These are phyloP conservation scores for Drosophila tropicalis DNA, from an alignment of 1,140 invertebrate genomes.

Conservation along the genomic window DNA sequence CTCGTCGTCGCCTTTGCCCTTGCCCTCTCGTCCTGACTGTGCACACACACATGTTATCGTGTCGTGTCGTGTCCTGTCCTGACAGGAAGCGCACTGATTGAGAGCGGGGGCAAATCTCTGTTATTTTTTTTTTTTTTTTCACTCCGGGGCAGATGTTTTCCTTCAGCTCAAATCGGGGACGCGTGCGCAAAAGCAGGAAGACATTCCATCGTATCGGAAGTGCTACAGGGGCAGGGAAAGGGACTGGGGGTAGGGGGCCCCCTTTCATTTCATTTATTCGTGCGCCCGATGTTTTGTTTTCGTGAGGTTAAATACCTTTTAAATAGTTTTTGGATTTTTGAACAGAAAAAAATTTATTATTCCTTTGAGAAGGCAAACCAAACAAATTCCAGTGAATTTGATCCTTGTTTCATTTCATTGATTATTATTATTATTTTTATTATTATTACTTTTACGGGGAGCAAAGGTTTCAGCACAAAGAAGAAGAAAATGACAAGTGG, in stretches of 20 bases:
- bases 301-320: slow-evolving; percentile 26
- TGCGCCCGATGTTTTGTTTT: slow-evolving; percentile 19
- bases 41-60: slow-evolving; percentile 55
- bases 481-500: slow-evolving; percentile 37
- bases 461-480: neutral
- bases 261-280: neutral
- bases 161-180: slow-evolving; percentile 28
- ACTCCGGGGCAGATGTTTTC: slow-evolving; percentile 72
- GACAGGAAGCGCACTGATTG: slow-evolving; percentile 79
- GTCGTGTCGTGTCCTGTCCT: slow-evolving; percentile 39
- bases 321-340: slow-evolving; percentile 6
- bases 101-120: slow-evolving; percentile 64
- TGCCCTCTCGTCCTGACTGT: slow-evolving; percentile 3
- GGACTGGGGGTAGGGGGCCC: slow-evolving; percentile 4
- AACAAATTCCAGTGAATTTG: slow-evolving; percentile 29
- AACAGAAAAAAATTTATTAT: slow-evolving; percentile 37
- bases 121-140: slow-evolving; percentile 21
- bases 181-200: slow-evolving; percentile 57
- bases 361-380: neutral
- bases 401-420: slow-evolving; percentile 55
- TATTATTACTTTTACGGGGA: neutral
- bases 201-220: slow-evolving; percentile 53
- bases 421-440: slow-evolving; percentile 18
- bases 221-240: slow-evolving; percentile 18
- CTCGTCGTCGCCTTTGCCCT: slow-evolving; percentile 1